Percentiles rank a stretch among this genome's conserved stretches.
These are phyloP conservation scores for Brevimyrus niger DNA, from an alignment of 2,113 vertebrate species.

Conservation along the genomic window DNA sequence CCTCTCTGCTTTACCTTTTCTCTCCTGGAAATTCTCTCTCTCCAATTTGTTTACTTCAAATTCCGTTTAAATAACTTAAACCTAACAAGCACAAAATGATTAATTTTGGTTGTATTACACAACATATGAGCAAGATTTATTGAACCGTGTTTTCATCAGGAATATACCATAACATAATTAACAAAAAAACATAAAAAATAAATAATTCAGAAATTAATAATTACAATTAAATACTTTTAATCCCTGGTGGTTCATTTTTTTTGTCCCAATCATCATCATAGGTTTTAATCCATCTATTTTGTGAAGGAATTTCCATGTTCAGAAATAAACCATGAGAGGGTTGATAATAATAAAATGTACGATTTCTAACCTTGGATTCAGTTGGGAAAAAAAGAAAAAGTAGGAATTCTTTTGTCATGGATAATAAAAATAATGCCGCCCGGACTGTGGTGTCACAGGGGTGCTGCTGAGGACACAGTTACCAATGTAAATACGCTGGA, in stretches of 20 bases:
- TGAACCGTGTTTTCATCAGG: background rate
- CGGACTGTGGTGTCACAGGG: constrained; percentile 2
- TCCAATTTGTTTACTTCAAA: background rate
- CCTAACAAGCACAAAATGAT: background rate
- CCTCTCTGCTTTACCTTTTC: background rate
- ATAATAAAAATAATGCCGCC: background rate
- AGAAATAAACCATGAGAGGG: background rate
- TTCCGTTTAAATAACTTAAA: background rate
- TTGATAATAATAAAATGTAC: background rate
- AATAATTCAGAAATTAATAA: background rate
- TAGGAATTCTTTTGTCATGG: background rate
- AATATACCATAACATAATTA: constrained; percentile 2
- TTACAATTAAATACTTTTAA: background rate
- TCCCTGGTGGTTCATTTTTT: background rate
- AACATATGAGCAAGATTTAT: background rate
- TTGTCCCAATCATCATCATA: background rate
- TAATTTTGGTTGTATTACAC: background rate
- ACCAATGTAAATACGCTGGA: background rate
- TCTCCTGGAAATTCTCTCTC: background rate
- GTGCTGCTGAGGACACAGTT: background rate
- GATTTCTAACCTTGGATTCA: background rate
- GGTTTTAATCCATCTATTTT: constrained; percentile 3
- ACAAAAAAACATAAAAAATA: background rate
- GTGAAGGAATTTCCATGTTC: background rate
- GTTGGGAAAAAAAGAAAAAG: background rate